Base-by-base conservation (phyloP, 2,797 vertebrate species). In the Allobates femoralis region DNA sequence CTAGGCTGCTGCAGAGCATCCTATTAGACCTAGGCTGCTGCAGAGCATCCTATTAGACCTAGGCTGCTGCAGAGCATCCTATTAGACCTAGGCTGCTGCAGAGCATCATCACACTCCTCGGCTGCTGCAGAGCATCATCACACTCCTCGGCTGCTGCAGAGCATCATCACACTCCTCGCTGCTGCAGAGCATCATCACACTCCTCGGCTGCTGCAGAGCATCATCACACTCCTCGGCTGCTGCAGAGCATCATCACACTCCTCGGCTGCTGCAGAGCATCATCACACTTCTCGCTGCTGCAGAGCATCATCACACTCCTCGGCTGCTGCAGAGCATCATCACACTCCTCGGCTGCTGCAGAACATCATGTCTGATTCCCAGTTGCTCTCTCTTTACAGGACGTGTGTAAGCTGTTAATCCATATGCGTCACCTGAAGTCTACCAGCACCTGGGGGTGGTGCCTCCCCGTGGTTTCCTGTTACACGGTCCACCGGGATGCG, bases 401-500 rank as follows among this genome's bases (percentile, higher is more conserved):
- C 79, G 92, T 99, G 81, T 99, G 98, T 88, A 97, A 96, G 89
- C 94, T 99, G 93, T 94, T 99, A 41, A 92, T 99, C 74, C 98
- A 99, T 83, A 94, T 99, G 93, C 94, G 95, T 8, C 98, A 99
- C 83, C 97, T 0, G 98, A 99, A 90, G 95, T 99, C 18, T 99
- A 98, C 92, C 95, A 94, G 87, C 94, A 96, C 89, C 93, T 99
- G 34, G 98, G 98, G 0, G 96, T 98, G 83, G 93, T 96, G 28
- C 97, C 98, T 41, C 97, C 97, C 0, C 94, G 96, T 0, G 98
- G 98, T 5, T 97, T 99, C 88, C 97, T 99, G 10, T 93, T 99
- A 0, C 98, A 99, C 0, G 98, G 98, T 0, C 98, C 98, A 0
- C 98, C 98, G 0, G 98, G 98, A 53, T 99, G 98, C 88, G 98